Percentiles rank a stretch among this genome's conserved stretches.
phyloP scores from a whole-genome alignment of 2,797 vertebrate genomes.

The Loris lydekkerianus region DNA sequence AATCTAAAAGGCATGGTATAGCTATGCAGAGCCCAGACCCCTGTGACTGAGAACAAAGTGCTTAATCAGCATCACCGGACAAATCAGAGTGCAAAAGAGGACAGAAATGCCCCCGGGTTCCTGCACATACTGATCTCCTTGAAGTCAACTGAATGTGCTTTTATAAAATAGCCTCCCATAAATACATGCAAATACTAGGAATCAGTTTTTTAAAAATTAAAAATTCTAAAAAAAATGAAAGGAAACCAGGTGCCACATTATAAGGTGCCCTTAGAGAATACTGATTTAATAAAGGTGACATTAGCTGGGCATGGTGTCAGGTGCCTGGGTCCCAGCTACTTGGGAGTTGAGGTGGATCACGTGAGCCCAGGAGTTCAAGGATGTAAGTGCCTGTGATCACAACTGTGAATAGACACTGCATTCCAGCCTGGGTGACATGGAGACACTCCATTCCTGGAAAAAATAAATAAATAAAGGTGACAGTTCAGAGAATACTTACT shows the following conservation, averaged over 20 bases:
- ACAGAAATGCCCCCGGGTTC: background rate
- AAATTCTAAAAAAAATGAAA: background rate
- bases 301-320: background rate
- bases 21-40: conserved; percentile 33
- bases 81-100: background rate
- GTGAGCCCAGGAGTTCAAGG: background rate
- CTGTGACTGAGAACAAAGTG: conserved; percentile 33
- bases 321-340: background rate
- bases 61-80: background rate
- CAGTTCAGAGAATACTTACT: background rate
- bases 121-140: background rate
- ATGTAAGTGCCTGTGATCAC: too few relatives aligned
- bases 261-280: background rate
- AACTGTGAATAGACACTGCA: background rate
- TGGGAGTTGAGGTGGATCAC: too few relatives aligned
- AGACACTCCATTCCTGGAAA: background rate
- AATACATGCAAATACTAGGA: background rate
- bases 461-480: background rate
- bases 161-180: background rate
- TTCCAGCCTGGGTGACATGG: background rate
- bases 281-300: conserved; percentile 5
- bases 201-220: background rate
- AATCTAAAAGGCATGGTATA: conserved; percentile 67
- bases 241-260: background rate
- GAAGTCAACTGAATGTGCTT: background rate